These are phyloP conservation scores for Hydrotaea diabolus DNA, from an alignment of 2,888 invertebrate species.

Conservation along the genomic window DNA sequence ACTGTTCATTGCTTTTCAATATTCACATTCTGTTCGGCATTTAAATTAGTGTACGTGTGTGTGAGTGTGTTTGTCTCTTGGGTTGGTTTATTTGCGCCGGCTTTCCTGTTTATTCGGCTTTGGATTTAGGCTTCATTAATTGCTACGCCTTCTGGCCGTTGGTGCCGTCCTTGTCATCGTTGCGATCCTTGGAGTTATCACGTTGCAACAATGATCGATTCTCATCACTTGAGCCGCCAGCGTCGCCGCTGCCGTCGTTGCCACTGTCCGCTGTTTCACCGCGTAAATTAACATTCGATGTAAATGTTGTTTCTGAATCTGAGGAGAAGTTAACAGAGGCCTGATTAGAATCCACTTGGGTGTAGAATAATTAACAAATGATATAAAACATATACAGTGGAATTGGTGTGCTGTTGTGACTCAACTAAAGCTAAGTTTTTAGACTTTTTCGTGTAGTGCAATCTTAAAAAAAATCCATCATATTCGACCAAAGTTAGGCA, in stretches of 20 bases:
- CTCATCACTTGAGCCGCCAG: slow-evolving; percentile 78
- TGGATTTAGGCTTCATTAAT: slow-evolving; percentile 68
- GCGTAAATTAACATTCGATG: slow-evolving; percentile 76
- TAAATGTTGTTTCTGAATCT: slow-evolving; percentile 81
- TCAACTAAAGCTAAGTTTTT: no score
- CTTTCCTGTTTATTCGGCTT: slow-evolving; percentile 45
- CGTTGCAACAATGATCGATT: slow-evolving; percentile 78
- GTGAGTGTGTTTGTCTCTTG: slow-evolving; percentile 54
- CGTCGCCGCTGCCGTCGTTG: slow-evolving; percentile 71
- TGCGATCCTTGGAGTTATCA: slow-evolving; percentile 74
- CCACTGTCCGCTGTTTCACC: slow-evolving; percentile 70
- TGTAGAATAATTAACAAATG: no score
- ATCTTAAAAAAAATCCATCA: no score
- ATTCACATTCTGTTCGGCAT: slow-evolving; percentile 77
- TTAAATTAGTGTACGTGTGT: no score
- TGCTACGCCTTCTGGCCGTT: slow-evolving; percentile 77
- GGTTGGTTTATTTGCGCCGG: background rate
- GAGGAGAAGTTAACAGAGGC: slow-evolving; percentile 23
- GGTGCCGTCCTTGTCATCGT: slow-evolving; percentile 65
- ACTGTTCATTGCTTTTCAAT: slow-evolving; percentile 79
- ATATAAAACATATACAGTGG: no score
- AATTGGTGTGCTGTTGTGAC: no score
- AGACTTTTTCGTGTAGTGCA: no score
- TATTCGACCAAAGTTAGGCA: no score
- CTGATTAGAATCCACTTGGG: no score